Evolutionary conservation across 2,888 invertebrate genomes (phyloP), one percentile per base, ranked within the genome.

Genomic region (Anaspis maculata): DNA sequence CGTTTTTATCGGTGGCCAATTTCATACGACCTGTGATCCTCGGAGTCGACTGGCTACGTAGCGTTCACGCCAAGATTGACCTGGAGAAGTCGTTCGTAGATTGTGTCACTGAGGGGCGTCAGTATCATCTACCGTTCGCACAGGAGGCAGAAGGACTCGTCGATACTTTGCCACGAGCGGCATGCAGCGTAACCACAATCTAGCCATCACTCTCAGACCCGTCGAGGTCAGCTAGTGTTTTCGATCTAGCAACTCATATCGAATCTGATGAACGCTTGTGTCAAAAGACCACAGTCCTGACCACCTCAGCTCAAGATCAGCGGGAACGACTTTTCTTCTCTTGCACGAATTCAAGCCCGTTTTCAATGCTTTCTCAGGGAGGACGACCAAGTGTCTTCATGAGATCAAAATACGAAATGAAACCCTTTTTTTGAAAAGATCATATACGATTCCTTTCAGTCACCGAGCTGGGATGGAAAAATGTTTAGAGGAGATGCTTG

Each of bases 381-480:
- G 41, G 3, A 48, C 46, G 4, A 14, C 30, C 21, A 31, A 32
- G 10, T 56, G 41, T 31, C 34, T 41, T 15, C 54, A 53, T 30
- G 25, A 42, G 7, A 51, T 54, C 5, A 43, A 40, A 13, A 25
- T 51, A 27, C 32, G 19, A 2, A 44, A 48, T 10, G 15, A 29
- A 1, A 45, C 42, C 13, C 45, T 46, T 3, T 48, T 49, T 37
- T 28, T 44, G 2, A 27, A 36, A 16, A 39, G 46, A 25, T 47
- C 53, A 3, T 58, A 61, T 36, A 49, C 59, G 1, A 42, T 58
- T 5, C 54, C 56, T 3, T 41, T 52, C 16, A 38, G 49, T 4
- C 29, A 47, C 6, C 30, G 56, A 12, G 30, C 36, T 5, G 44
- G 37, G 2, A 49, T 58, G 9, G 49, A 50, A 24, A 23, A 33